A percentile compares a stretch with the other conserved stretches of the same genome.
These are phyloP conservation scores for Chrysina gloriosa DNA, from an alignment of 2,888 invertebrate species.

Conservation along the genomic window DNA sequence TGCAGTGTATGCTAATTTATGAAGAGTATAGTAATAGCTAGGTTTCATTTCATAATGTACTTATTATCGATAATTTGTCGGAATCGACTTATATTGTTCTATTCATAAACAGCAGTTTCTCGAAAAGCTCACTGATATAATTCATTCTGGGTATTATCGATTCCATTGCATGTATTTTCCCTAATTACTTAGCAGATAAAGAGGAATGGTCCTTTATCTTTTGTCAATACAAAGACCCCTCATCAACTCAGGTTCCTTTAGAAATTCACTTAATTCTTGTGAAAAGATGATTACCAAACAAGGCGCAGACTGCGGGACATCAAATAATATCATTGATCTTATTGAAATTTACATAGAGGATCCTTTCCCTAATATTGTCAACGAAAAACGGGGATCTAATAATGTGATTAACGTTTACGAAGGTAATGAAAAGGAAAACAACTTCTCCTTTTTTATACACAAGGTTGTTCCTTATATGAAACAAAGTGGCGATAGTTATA, in stretches of 20 bases:
- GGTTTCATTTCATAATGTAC: no score
- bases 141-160: constrained; percentile 36
- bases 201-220: constrained; percentile 41
- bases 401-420: constrained; percentile 23
- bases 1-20: no score
- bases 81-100: constrained; percentile 19
- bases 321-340: constrained; percentile 42
- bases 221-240: constrained; percentile 40
- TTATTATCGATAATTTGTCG: no score
- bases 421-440: constrained; percentile 2
- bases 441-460: neutral
- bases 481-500: no score
- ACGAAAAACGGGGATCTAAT: constrained; percentile 18
- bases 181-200: constrained; percentile 42
- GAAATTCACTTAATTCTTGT: constrained; percentile 44
- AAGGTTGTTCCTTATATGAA: no score
- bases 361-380: constrained; percentile 25
- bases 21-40: no score
- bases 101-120: neutral
- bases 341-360: constrained; percentile 34
- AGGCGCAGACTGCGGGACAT: constrained; percentile 36
- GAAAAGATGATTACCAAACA: constrained; percentile 44
- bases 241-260: constrained; percentile 43
- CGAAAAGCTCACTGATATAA: constrained; percentile 19
- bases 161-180: constrained; percentile 32